Percentiles rank a stretch among this genome's conserved stretches.
These are phyloP conservation scores for Xenops minutus DNA, from an alignment of 2,797 vertebrate species.

Conservation along the genomic window DNA sequence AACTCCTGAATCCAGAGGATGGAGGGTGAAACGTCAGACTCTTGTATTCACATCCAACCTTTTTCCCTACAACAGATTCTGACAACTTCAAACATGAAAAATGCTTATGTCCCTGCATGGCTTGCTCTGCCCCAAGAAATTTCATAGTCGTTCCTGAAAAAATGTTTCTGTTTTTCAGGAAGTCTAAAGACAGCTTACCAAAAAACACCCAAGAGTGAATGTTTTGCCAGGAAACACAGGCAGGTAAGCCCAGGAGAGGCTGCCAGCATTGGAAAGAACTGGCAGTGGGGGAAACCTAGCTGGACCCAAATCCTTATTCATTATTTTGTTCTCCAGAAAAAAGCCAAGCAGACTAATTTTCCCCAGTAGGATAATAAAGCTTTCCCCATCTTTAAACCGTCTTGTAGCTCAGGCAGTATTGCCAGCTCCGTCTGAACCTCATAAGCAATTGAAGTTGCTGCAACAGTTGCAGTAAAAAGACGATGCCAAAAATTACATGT, in stretches of 20 bases:
- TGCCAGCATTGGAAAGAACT: background rate
- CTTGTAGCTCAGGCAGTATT: background rate
- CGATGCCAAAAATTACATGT: background rate
- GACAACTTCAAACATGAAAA: background rate
- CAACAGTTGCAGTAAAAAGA: background rate
- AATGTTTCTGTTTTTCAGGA: background rate
- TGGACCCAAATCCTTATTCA: background rate
- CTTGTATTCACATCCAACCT: background rate
- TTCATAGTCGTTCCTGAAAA: background rate
- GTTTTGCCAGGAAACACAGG: background rate
- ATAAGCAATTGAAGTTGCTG: background rate
- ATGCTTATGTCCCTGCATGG: background rate
- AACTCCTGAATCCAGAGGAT: background rate
- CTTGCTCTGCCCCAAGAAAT: background rate
- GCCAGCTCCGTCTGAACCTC: background rate
- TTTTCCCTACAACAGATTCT: background rate
- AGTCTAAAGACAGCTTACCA: background rate
- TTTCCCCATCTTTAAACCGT: background rate
- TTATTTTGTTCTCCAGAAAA: background rate
- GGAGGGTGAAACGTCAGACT: background rate
- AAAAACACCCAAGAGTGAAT: background rate
- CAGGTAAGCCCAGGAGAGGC: fast-evolving
- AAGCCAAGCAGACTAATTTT: background rate
- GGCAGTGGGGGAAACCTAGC: background rate
- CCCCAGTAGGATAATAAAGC: background rate